Evolutionary conservation across 2,797 vertebrate genomes (phyloP), one percentile per base, ranked within the genome.

Genomic region (Oreortyx pictus): DNA sequence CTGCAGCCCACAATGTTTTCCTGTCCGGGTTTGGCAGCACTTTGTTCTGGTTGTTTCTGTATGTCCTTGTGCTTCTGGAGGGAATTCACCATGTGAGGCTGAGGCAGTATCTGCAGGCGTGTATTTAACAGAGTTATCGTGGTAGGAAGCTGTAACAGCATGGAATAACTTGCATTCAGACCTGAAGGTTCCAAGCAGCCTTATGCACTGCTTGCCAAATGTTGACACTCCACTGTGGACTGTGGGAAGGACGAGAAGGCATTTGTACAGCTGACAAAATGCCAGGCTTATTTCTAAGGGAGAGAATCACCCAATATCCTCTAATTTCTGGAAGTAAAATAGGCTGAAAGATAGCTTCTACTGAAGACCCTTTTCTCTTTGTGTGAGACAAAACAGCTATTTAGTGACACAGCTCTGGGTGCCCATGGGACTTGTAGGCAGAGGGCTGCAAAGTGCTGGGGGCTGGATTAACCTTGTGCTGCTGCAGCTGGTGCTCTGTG

Each of bases 311-410:
- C 73, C 70, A 41, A 93, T 92, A 79, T 92, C 43, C 62, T 25
- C 33, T 70, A 81, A 86, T 88, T 91, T 91, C 87, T 88, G 86
- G 56, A 74, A 43, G 49, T 89, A 44, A 94, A 94, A 79, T 60
- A 73, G 67, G 71, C 66, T 89, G 90, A 81, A 89, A 86, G 82
- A 79, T n/a, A 73, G 70, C 93, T 86, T 88, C 77, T 78, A 77
- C 77, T 83, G 70, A 77, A 85, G 70, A 33, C 81, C 14, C 20
- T 66, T 85, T 82, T 74, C 68, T 46, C 15, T 80, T 68, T 80
- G 27, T 92, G 73, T 49, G 70, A 87, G 47, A 89, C 72, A 91
- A 73, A 90, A 39, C 57, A 93, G 92, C 87, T 89, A 86, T 88
- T 94, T 78, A 89, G 73, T 2, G 43, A 78, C 15, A 2, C 39